A percentile compares a stretch with the other conserved stretches of the same genome.
Conservation (phyloP, 2,888 invertebrate genomes). For the Conops quadrifasciatus region DNA sequence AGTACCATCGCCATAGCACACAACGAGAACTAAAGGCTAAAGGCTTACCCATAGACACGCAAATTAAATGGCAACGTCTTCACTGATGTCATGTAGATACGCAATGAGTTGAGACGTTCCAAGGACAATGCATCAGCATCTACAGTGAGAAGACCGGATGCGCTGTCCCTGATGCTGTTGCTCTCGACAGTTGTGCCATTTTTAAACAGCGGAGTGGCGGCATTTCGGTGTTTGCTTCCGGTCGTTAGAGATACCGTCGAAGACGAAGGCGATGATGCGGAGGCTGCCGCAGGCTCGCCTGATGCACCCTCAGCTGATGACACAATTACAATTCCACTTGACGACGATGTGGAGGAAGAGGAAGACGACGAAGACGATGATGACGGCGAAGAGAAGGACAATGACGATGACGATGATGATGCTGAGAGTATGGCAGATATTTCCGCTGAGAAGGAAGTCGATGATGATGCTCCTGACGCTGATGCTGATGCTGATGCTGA, state of each 20-base stretch:
- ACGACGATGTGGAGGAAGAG: conserved; percentile 47
- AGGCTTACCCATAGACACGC: conserved; percentile 64
- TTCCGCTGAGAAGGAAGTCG: conserved; percentile 7
- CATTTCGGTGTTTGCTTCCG: conserved; percentile 35
- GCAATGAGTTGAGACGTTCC: conserved; percentile 63
- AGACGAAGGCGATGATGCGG: conserved; percentile 38
- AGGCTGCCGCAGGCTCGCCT: neutral
- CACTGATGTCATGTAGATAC: conserved; percentile 64
- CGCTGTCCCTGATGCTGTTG: conserved; percentile 3
- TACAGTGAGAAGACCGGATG: conserved; percentile 53
- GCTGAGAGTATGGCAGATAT: conserved; percentile 24
- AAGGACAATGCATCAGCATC: conserved; percentile 63
- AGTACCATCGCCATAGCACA: too few species aligned
- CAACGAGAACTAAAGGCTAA: too few species aligned
- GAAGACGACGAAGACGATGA: conserved; percentile 46
- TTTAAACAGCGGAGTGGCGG: conserved; percentile 34
- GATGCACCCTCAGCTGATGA: conserved; percentile 37
- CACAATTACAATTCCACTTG: conserved; percentile 35
- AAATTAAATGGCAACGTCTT: conserved; percentile 65
- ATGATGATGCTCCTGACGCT: conserved; percentile 46
- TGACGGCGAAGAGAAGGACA: conserved; percentile 45
- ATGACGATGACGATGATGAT: conserved; percentile 49
- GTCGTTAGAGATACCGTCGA: conserved; percentile 35
- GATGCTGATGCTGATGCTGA: conserved; percentile 46
- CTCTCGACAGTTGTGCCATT: conserved; percentile 18